phyloP scores from a whole-genome alignment of 2,797 vertebrate species.

The Eulemur coronatus region DNA sequence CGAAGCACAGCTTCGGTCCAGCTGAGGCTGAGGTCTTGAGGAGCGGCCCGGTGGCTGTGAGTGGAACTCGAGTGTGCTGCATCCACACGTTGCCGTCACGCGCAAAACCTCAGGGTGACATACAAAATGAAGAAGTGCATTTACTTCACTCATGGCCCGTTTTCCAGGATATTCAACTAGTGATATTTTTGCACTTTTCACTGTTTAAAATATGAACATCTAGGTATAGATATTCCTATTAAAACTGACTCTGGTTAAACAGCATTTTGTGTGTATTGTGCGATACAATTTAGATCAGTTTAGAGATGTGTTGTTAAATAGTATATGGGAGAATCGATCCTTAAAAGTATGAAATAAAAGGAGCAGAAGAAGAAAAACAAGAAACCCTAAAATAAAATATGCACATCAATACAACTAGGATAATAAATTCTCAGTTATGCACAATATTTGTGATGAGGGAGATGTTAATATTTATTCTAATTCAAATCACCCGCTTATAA shows the following conservation, averaged over 20 bases:
- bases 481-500: neutral
- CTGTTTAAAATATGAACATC: neutral
- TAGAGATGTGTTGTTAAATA: neutral
- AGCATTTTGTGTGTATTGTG: neutral
- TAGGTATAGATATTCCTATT: neutral
- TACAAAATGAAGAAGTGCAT: neutral
- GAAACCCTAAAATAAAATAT: neutral
- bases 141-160: neutral
- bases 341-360: neutral
- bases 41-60: neutral
- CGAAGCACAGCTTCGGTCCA: neutral
- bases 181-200: neutral
- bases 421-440: too few relatives aligned
- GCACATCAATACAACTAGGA: neutral
- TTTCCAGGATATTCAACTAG: neutral
- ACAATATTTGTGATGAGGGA: neutral
- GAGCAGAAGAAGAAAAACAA: neutral
- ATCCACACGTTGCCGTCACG: fast-evolving
- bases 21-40: neutral
- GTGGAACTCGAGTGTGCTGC: fast-evolving
- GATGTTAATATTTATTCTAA: neutral
- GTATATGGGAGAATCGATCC: neutral
- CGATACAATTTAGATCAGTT: neutral
- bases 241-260: neutral
- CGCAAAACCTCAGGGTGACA: too few relatives aligned